Conservation (phyloP, 2,113 vertebrate genomes). For the Archocentrus centrarchus region DNA sequence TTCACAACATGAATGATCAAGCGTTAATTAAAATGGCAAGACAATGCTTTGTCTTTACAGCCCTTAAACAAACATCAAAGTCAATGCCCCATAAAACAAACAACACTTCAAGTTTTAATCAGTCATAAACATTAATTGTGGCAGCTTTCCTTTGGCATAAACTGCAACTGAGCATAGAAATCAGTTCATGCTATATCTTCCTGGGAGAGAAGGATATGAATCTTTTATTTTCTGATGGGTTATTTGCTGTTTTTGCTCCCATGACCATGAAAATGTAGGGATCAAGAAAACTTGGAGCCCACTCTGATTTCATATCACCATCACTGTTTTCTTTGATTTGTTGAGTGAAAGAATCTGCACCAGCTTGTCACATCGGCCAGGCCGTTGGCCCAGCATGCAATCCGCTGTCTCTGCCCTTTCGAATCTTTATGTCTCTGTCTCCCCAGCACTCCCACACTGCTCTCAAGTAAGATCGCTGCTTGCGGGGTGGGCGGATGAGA, state of each 20-base stretch:
- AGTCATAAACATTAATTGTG: constrained; percentile 77
- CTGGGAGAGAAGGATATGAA: constrained; percentile 25
- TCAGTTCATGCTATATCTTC: constrained; percentile 55
- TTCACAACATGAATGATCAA: constrained; percentile 43
- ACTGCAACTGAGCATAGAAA: constrained; percentile 72
- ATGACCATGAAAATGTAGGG: not conserved
- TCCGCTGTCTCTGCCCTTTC: constrained; percentile 35
- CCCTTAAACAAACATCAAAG: constrained; percentile 67
- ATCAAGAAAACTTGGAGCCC: constrained; percentile 4
- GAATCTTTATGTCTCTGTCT: constrained; percentile 31
- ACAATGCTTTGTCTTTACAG: constrained; percentile 52
- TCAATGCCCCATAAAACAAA: constrained; percentile 73
- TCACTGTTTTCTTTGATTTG: constrained; percentile 31
- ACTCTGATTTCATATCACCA: constrained; percentile 30
- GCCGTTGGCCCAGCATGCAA: not conserved
- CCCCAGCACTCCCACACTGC: constrained; percentile 33
- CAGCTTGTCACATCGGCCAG: constrained; percentile 22
- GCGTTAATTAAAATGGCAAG: constrained; percentile 53
- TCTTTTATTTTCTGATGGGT: constrained; percentile 18
- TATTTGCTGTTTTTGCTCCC: not conserved
- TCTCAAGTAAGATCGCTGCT: constrained; percentile 51
- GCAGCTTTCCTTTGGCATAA: constrained; percentile 73
- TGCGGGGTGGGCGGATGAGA: constrained; percentile 42
- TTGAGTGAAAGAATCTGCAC: constrained; percentile 34
- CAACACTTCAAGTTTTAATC: constrained; percentile 59